Percentiles rank a stretch among this genome's conserved stretches.
phyloP scores from a whole-genome alignment of 2,797 vertebrate genomes.

The Scolopax bukidnonensis region DNA sequence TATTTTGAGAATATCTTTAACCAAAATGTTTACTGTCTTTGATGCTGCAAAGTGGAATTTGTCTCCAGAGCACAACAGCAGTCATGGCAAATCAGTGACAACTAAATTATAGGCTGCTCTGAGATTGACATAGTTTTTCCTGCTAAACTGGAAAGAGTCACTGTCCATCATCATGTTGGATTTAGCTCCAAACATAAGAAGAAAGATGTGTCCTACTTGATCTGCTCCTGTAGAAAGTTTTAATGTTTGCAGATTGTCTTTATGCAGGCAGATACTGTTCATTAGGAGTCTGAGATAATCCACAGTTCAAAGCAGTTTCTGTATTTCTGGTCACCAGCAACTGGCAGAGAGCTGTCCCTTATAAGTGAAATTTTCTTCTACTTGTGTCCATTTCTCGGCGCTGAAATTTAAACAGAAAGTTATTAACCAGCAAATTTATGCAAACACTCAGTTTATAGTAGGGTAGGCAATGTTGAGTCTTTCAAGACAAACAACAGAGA shows the following conservation, averaged over 20 bases:
- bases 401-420: slow-evolving; percentile 79
- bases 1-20: slow-evolving; percentile 44
- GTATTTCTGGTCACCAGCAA: background rate
- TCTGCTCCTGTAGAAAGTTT: background rate
- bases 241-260: background rate
- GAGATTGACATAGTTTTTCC: background rate
- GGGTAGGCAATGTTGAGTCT: background rate
- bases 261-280: background rate
- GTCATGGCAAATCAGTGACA: background rate
- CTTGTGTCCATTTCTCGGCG: slow-evolving; percentile 96
- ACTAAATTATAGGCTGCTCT: background rate
- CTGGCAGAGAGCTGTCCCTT: slow-evolving; percentile 2
- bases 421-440: background rate
- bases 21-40: background rate
- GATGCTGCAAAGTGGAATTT: background rate
- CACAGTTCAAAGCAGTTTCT: background rate
- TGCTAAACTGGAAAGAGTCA: background rate
- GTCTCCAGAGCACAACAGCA: background rate
- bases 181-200: background rate
- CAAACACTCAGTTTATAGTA: background rate
- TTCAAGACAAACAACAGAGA: background rate
- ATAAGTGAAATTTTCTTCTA: slow-evolving; percentile 97
- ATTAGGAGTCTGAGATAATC: background rate
- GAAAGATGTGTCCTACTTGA: background rate
- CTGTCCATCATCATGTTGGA: background rate